These are phyloP conservation scores for Formica aserva DNA, from an alignment of 2,888 invertebrate species.

Conservation along the genomic window DNA sequence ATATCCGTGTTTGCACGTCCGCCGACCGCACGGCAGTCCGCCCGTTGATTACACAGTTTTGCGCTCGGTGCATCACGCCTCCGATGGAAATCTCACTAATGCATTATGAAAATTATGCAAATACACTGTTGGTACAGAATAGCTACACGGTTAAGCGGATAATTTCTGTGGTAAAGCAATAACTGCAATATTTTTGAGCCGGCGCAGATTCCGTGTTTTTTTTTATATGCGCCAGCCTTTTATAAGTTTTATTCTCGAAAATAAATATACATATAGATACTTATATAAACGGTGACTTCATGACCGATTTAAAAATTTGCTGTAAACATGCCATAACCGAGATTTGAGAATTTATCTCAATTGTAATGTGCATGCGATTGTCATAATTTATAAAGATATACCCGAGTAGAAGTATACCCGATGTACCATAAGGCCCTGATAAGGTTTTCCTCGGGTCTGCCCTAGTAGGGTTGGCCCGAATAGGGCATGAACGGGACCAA, in stretches of 20 bases:
- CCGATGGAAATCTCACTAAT: conserved; percentile 78
- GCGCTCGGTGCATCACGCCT: conserved; percentile 53
- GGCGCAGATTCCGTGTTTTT: too few relatives aligned
- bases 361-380: neutral
- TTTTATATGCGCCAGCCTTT: neutral
- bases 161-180: conserved; percentile 55
- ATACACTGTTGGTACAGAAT: conserved; percentile 63
- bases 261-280: neutral
- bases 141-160: conserved; percentile 52
- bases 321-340: neutral
- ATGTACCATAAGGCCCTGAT: too few relatives aligned
- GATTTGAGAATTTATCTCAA: neutral
- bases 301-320: neutral
- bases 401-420: too few relatives aligned
- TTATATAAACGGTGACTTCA: neutral
- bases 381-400: neutral
- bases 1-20: conserved; percentile 51
- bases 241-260: neutral
- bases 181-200: conserved; percentile 26
- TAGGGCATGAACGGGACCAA: too few relatives aligned
- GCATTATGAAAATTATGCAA: conserved; percentile 82
- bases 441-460: too few relatives aligned
- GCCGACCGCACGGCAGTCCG: conserved; percentile 46
- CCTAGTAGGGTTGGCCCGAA: too few relatives aligned
- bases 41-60: conserved; percentile 59